Evolutionary conservation across 2,797 vertebrate genomes (phyloP), one percentile per base, ranked within the genome.

Genomic region (Enteromius fasciolatus): DNA sequence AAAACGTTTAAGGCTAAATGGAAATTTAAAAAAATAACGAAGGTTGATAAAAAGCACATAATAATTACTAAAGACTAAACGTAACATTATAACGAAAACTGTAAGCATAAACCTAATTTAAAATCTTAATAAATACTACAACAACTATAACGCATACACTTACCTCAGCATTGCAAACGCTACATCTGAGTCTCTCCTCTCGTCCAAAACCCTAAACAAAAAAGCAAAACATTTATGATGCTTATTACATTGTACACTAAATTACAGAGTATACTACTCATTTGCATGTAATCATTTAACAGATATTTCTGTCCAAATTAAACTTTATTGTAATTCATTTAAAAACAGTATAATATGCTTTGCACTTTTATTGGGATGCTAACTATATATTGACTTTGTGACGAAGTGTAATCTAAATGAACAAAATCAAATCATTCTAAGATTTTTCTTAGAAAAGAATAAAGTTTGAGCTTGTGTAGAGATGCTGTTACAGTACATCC

Each of bases 121-220:
- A 39, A n/a, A 11, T 72, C 0, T 4, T 0, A 70, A 70, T 18
- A 48, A 75, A 66, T 23, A 48, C 10, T 5, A n/a, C 9, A 59
- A 25, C 73, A 76, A 52, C 41, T 20, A 41, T 25, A 67, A 57
- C 15, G 39, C 6, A 33, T 12, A 36, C 85, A 12, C 92, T 92
- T 93, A 95, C 93, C 88, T 93, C 88, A 83, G 91, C 89, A 87
- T 88, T 92, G 90, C 92, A 92, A 80, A 92, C 8, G 11, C 86
- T 89, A 84, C 85, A 88, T 79, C 68, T 87, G 78, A 90, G 85
- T 77, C 89, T 88, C 81, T 91, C 86, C 86, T 90, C 88, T 33
- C 84, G 87, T 85, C 88, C 89, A 87, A 91, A 87, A 82, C 88
- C 88, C 93, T 95, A 86, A 74, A 87, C 52, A 77, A 67, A 84